Conservation (phyloP, 2,113 vertebrate species). For the Clupea harengus region DNA sequence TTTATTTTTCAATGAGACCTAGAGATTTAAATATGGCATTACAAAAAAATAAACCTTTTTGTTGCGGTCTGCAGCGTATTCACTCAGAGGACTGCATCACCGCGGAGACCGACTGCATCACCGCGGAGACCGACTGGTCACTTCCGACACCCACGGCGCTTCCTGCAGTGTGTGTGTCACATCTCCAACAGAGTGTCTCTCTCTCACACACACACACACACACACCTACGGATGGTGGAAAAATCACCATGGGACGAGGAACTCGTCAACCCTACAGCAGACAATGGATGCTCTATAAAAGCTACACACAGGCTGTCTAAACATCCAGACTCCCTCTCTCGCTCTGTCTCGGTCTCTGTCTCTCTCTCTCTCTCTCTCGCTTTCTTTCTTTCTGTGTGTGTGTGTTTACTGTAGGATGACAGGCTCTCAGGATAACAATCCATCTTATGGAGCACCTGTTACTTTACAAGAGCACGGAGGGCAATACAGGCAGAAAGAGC, state of each 20-base stretch:
- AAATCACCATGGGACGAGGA: neutral
- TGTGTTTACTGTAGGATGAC: neutral
- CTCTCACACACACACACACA: conserved; percentile 10
- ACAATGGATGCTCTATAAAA: conserved; percentile 27
- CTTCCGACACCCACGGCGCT: conserved; percentile 22
- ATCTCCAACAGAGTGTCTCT: conserved; percentile 18
- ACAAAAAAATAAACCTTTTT: conserved; percentile 3
- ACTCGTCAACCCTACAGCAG: neutral
- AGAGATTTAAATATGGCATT: conserved; percentile 11
- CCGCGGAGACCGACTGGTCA: neutral
- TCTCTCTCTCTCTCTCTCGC: too few species aligned
- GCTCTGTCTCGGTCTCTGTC: neutral
- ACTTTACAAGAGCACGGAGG: neutral
- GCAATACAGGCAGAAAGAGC: neutral
- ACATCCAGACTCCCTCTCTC: neutral
- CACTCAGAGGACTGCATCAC: neutral
- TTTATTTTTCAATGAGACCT: conserved; percentile 20
- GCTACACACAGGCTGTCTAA: conserved; percentile 17
- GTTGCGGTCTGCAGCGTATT: neutral
- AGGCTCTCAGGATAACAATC: conserved; percentile 19
- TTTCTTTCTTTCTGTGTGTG: neutral
- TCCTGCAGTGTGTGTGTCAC: conserved; percentile 13
- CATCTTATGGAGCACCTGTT: conserved; percentile 29
- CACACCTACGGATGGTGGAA: neutral
- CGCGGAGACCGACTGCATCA: neutral